These are phyloP conservation scores for Chaitophorus viminalis DNA, from an alignment of 2,888 invertebrate species.

Conservation along the genomic window DNA sequence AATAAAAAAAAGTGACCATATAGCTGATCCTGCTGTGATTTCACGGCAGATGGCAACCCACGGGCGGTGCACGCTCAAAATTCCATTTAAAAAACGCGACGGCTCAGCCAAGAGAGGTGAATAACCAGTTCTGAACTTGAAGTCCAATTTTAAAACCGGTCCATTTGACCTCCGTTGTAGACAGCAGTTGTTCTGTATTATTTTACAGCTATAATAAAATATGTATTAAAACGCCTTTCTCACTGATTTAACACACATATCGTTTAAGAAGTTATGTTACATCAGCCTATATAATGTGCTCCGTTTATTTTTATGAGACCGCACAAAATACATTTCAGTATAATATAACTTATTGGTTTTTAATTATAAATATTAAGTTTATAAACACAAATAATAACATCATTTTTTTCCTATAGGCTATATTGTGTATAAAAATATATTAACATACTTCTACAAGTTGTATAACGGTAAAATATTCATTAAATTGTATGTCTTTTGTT, in stretches of 20 bases:
- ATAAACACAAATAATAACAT: neutral
- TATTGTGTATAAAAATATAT: neutral
- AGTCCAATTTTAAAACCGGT: conserved; percentile 60
- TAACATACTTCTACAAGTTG: neutral
- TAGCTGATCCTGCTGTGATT: conserved; percentile 31
- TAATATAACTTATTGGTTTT: neutral
- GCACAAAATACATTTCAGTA: neutral
- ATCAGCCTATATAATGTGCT: conserved; percentile 13
- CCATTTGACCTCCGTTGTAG: conserved; percentile 51
- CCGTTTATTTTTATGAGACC: neutral
- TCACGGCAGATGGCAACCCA: conserved; percentile 26
- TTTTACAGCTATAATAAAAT: conserved; percentile 59
- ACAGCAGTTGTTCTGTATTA: conserved; percentile 23
- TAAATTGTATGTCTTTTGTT: neutral
- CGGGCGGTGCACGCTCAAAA: conserved; percentile 49
- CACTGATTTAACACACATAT: conserved; percentile 38
- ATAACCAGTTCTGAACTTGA: conserved; percentile 62
- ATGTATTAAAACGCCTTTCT: conserved; percentile 35
- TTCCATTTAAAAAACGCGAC: conserved; percentile 41
- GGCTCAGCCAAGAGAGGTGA: conserved; percentile 39
- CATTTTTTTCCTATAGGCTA: neutral
- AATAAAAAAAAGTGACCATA: conserved; percentile 44
- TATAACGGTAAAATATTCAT: conserved; percentile 11
- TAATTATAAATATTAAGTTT: neutral
- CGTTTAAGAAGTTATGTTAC: neutral